Percentiles rank a stretch among this genome's conserved stretches.
Conservation (phyloP, 1,140 invertebrate species). For the Macrotrachela quadricornifera region DNA sequence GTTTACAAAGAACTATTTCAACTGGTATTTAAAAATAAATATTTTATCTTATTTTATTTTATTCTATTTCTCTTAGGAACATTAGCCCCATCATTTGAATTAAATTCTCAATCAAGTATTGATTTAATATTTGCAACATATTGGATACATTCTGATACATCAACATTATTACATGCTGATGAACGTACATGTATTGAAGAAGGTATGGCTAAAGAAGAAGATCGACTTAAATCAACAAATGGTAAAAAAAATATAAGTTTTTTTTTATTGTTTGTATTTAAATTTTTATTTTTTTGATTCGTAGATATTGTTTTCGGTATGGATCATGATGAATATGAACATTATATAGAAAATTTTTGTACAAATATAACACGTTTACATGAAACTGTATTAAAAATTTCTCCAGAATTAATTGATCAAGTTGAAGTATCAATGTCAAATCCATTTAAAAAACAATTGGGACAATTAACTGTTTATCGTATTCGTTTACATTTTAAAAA, state of each 20-base stretch:
- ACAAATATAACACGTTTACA: constrained; percentile 14
- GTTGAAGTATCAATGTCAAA: constrained; percentile 19
- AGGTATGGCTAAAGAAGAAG: constrained; percentile 20
- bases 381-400: constrained; percentile 7
- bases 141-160: constrained; percentile 34
- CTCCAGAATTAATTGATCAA: background rate
- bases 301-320: constrained; percentile 17
- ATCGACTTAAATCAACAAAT: constrained; percentile 27
- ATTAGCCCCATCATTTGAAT: constrained; percentile 26
- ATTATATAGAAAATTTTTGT: constrained; percentile 28
- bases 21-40: constrained; percentile 17
- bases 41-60: background rate
- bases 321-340: constrained; percentile 33
- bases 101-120: constrained; percentile 22
- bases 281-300: background rate
- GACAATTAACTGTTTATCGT: constrained; percentile 34
- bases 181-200: constrained; percentile 30
- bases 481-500: background rate
- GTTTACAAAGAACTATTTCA: constrained; percentile 29
- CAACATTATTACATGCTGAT: constrained; percentile 26
- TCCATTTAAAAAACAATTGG: constrained; percentile 33
- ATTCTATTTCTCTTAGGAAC: constrained; percentile 18
- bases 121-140: constrained; percentile 36
- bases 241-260: constrained; percentile 10
- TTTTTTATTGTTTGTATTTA: background rate